Conservation (phyloP, 2,113 vertebrate species). For the Actenoides hombroni region DNA sequence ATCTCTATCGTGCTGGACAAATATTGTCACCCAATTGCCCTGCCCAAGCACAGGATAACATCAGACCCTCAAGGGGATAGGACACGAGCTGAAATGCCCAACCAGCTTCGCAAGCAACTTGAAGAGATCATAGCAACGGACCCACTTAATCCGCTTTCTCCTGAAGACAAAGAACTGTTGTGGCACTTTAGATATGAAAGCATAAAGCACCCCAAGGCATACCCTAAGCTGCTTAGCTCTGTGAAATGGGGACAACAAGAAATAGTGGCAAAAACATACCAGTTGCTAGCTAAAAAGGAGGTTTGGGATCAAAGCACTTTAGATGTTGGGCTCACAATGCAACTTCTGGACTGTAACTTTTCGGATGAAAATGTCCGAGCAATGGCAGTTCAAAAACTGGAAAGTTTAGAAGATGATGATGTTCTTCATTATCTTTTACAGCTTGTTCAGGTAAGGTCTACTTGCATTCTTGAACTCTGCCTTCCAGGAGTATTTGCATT, state of each 20-base stretch:
- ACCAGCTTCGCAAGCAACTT: constrained; percentile 95
- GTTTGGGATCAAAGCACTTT: constrained; percentile 90
- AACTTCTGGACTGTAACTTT: constrained; percentile 95
- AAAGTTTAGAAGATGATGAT: constrained; percentile 91
- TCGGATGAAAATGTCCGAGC: constrained; percentile 92
- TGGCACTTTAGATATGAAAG: constrained; percentile 97
- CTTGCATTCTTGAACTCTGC: background rate
- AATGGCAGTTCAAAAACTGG: constrained; percentile 94
- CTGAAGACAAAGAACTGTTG: constrained; percentile 94
- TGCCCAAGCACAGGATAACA: constrained; percentile 86
- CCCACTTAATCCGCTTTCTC: constrained; percentile 90
- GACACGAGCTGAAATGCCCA: constrained; percentile 92
- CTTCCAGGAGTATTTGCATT: constrained; percentile 27
- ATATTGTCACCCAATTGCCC: constrained; percentile 93
- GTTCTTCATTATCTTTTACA: constrained; percentile 95
- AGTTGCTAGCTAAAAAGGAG: constrained; percentile 85
- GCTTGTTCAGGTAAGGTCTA: constrained; percentile 88
- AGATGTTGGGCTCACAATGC: constrained; percentile 94
- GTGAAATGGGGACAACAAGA: constrained; percentile 96
- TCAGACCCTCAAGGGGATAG: constrained; percentile 79
- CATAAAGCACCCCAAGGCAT: constrained; percentile 89
- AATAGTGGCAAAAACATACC: constrained; percentile 88
- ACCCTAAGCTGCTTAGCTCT: constrained; percentile 93
- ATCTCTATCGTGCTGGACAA: constrained; percentile 90
- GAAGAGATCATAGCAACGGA: constrained; percentile 91